Evolutionary conservation across 2,113 vertebrate species (phyloP).

Genomic region (Entelurus aequoreus): DNA sequence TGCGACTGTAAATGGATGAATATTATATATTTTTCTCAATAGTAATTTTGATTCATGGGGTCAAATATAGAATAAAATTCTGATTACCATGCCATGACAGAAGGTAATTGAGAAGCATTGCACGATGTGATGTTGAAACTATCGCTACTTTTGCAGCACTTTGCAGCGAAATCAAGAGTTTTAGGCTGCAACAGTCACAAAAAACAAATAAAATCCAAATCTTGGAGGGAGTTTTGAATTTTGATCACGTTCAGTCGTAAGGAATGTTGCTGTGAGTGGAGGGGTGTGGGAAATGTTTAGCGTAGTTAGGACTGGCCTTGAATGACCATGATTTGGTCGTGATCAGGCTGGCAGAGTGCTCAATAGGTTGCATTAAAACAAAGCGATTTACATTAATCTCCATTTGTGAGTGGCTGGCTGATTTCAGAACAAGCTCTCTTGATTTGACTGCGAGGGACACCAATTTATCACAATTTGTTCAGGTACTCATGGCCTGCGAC

Average conservation of each 20-base stretch:
- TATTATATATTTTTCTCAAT: too few relatives aligned
- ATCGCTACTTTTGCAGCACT: too few relatives aligned
- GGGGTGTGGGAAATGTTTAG: constrained; percentile 15
- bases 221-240: constrained; percentile 2
- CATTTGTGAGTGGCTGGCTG: constrained; percentile 24
- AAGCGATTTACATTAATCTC: constrained; percentile 51
- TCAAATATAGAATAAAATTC: too few relatives aligned
- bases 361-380: constrained; percentile 46
- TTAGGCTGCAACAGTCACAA: not conserved
- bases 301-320: constrained; percentile 28
- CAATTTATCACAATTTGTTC: constrained; percentile 47
- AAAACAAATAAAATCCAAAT: not conserved
- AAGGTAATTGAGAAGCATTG: too few relatives aligned
- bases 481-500: constrained; percentile 15
- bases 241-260: constrained; percentile 8
- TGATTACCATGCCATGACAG: too few relatives aligned
- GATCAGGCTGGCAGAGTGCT: constrained; percentile 33
- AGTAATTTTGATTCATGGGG: too few relatives aligned
- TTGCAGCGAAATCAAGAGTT: too few relatives aligned
- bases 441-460: constrained; percentile 27
- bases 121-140: too few relatives aligned
- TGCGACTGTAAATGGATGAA: too few relatives aligned
- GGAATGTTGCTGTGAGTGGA: not conserved
- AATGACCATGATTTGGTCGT: constrained; percentile 26
- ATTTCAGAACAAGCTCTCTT: constrained; percentile 24